Percentiles rank a stretch among this genome's conserved stretches.
These are phyloP conservation scores for Patella vulgata DNA, from an alignment of 1,140 invertebrate species.

Conservation along the genomic window DNA sequence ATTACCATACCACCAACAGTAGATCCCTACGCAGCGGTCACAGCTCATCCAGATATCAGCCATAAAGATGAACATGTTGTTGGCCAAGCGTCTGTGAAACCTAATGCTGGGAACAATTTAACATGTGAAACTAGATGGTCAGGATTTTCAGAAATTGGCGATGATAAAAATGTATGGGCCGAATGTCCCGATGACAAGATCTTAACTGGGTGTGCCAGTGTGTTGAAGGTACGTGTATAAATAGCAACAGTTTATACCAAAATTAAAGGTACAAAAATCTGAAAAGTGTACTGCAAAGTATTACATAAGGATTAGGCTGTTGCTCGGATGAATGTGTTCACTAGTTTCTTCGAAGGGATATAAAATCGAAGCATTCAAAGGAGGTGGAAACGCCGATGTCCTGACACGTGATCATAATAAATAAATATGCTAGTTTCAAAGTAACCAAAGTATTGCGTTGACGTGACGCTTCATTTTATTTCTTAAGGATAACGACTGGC, in stretches of 20 bases:
- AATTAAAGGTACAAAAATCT: no score
- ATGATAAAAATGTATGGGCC: neutral
- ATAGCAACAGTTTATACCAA: no score
- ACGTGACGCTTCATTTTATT: no score
- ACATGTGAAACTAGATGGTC: neutral
- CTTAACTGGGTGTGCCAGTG: conserved; percentile 6
- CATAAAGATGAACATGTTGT: conserved; percentile 4
- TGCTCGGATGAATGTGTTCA: no score
- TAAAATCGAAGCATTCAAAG: no score
- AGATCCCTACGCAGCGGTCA: neutral
- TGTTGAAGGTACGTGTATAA: neutral
- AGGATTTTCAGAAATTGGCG: neutral
- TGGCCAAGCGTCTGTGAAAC: neutral
- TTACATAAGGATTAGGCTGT: no score
- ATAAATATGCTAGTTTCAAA: no score
- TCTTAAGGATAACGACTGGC: conserved; percentile 17
- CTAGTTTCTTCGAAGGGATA: no score
- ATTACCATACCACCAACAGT: conserved; percentile 1
- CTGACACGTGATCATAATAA: no score
- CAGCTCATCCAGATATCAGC: neutral
- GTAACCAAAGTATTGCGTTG: no score
- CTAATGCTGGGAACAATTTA: neutral
- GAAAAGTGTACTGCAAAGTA: no score
- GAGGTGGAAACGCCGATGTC: no score
- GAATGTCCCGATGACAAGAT: neutral